These are phyloP conservation scores for Drosophila emarginata DNA, from an alignment of 2,888 invertebrate genomes.

Conservation along the genomic window DNA sequence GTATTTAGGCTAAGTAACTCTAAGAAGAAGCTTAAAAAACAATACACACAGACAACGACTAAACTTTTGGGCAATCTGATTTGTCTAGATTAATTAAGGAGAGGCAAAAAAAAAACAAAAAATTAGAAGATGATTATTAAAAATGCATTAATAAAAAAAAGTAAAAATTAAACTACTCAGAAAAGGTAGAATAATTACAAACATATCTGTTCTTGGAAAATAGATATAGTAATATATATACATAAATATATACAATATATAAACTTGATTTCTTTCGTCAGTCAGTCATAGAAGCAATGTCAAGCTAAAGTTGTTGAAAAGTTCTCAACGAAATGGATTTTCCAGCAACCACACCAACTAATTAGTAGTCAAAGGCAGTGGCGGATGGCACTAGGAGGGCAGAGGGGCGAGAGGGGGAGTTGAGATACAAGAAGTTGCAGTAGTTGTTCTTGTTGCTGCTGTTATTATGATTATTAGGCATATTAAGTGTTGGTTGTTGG, in stretches of 20 bases:
- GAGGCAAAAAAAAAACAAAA: too few species aligned
- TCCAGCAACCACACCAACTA: constrained; percentile 9
- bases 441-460: constrained; percentile 3
- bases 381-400: constrained; percentile 1
- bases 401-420: not conserved
- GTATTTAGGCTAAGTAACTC: not conserved
- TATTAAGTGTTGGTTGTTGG: constrained; percentile 19
- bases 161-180: too few species aligned
- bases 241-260: not conserved
- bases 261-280: not conserved
- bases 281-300: not conserved
- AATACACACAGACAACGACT: not conserved
- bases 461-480: constrained; percentile 14
- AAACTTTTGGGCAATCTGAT: not conserved
- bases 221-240: not conserved
- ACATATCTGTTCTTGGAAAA: too few species aligned
- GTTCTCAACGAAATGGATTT: constrained; percentile 15
- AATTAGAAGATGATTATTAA: not conserved
- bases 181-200: too few species aligned
- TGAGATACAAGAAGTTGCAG: not conserved
- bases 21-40: not conserved
- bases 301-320: not conserved
- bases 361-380: constrained; percentile 10
- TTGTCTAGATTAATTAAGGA: not conserved
- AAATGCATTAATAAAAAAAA: not conserved